These are phyloP conservation scores for Harpagoxenus sublaevis DNA, from an alignment of 2,888 invertebrate genomes.

Conservation along the genomic window DNA sequence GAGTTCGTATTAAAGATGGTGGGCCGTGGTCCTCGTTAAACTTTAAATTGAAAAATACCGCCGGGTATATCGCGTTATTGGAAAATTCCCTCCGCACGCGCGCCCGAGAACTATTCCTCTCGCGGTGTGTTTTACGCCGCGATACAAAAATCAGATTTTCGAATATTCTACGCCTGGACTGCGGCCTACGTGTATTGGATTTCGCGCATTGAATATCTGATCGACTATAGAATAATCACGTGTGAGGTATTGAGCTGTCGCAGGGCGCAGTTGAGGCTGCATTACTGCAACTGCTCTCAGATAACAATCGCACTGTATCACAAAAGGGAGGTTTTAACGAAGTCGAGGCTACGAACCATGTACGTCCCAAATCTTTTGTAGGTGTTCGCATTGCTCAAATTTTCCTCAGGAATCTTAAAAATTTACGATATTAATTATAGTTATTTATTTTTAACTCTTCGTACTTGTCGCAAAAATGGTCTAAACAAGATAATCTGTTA, in stretches of 20 bases:
- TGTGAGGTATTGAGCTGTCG: background rate
- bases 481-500: background rate
- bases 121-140: background rate
- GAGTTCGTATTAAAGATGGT: conserved; percentile 27
- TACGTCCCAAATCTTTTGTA: background rate
- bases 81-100: conserved; percentile 32
- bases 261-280: background rate
- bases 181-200: conserved; percentile 18
- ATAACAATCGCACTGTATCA: conserved; percentile 11
- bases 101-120: background rate
- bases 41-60: conserved; percentile 52
- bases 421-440: background rate
- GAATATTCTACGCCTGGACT: conserved; percentile 21
- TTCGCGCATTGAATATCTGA: conserved; percentile 40
- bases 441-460: background rate
- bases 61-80: conserved; percentile 42
- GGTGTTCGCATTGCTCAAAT: background rate
- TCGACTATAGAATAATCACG: conserved; percentile 34
- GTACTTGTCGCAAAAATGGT: background rate
- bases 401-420: background rate
- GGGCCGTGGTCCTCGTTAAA: conserved; percentile 35
- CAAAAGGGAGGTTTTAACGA: background rate
- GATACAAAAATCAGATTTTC: conserved; percentile 46
- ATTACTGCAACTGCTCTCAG: background rate
- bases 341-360: background rate